Evolutionary conservation across 2,113 vertebrate genomes (phyloP), one percentile per base, ranked within the genome.

Genomic region (Hyaena hyaena): DNA sequence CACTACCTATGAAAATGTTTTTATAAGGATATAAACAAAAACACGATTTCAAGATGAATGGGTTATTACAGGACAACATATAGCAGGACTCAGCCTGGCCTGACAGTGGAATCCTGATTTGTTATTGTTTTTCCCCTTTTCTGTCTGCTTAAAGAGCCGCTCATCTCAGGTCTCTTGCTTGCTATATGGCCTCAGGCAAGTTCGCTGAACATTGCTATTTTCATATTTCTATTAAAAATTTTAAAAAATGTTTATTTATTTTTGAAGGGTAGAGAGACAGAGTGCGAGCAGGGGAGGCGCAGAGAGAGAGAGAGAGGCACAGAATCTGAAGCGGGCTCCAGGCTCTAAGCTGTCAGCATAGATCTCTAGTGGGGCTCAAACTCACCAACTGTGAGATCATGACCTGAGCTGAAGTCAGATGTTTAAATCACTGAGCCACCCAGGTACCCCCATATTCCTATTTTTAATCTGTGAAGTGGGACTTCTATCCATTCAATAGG

Each of bases 11-110:
- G 81, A 88, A 87, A 90, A 83, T 43, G 2, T 26, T 33, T 86
- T 81, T 87, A 23, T 95, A 63, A 96, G 79, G 71, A 95, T 76
- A 61, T 39, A 90, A 88, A 61, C 55, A 68, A 0, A 68, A 90
- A 45, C 8, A 53, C 81, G 14, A 53, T 65, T 81, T 88, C 26
- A 77, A 76, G 85, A 71, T 85, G 61, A 88, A 9, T 2, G 84
- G 63, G 61, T 23, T 94, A 10, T 89, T 39, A 68, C 1, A 88
- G n/a, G 71, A 85, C 88, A 81, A 91, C 14, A 55, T 14, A 86
- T 48, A 53, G 50, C 48, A 35, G 33, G 35, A 69, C 16, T 50
- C 76, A 45, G 35, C 43, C 69, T 31, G n/a, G 10, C 65, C 55
- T 73, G 73, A 35, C 66, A 88, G 73, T 3, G 24, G 95, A 90